Conservation (phyloP, 2,888 invertebrate genomes). For the Unio pictorum region DNA sequence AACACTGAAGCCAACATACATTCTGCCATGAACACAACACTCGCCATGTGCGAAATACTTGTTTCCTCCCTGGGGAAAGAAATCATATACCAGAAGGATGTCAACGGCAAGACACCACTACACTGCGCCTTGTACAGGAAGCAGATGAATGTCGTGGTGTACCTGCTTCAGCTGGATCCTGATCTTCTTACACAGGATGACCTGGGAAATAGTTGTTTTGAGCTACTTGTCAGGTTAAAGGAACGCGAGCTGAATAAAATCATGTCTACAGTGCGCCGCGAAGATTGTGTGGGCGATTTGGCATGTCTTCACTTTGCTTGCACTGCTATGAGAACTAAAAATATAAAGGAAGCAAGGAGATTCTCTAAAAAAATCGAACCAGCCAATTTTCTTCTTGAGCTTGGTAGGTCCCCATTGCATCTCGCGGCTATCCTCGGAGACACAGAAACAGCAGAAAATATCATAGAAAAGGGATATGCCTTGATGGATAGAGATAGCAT, state of each 20-base stretch:
- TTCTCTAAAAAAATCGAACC: slow-evolving; percentile 16
- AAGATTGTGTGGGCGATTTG: slow-evolving; percentile 17
- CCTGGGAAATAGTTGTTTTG: slow-evolving; percentile 29
- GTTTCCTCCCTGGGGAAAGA: slow-evolving; percentile 31
- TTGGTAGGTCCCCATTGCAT: slow-evolving; percentile 7
- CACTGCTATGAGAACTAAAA: slow-evolving; percentile 11
- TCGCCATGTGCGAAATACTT: slow-evolving; percentile 29
- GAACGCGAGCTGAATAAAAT: slow-evolving; percentile 18
- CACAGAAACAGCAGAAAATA: slow-evolving; percentile 11
- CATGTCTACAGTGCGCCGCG: slow-evolving; percentile 22
- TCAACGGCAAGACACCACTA: slow-evolving; percentile 22
- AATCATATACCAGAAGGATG: slow-evolving; percentile 27
- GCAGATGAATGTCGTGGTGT: slow-evolving; percentile 20
- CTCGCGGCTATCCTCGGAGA: slow-evolving; percentile 28
- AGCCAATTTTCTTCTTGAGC: neutral
- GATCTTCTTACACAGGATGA: slow-evolving; percentile 24
- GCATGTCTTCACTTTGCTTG: slow-evolving; percentile 15
- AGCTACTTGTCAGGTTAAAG: slow-evolving; percentile 20
- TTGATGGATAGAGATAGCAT: slow-evolving; percentile 14
- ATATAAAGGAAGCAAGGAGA: slow-evolving; percentile 8
- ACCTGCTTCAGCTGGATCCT: slow-evolving; percentile 34
- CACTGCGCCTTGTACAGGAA: slow-evolving; percentile 32
- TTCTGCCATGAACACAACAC: slow-evolving; percentile 1
- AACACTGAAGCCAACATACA: too few relatives aligned
- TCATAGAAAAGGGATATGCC: slow-evolving; percentile 7